Evolutionary conservation across 2,888 invertebrate genomes (phyloP), one percentile per base, ranked within the genome.

Genomic region (Caenorhabditis becei): DNA sequence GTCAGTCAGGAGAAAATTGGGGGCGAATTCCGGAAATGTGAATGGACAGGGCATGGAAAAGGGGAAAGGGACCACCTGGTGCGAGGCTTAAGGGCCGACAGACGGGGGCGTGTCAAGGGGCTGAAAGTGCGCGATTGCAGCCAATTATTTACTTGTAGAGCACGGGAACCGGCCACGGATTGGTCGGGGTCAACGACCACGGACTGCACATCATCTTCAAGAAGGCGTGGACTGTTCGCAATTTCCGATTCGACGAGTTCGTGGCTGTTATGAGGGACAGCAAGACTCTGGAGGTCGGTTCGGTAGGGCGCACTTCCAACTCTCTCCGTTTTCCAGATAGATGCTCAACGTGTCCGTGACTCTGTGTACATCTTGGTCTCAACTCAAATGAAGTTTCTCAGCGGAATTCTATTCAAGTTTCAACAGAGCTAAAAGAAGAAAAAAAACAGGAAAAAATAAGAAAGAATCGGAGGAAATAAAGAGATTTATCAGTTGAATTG

Each of bases 201-300:
- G 80, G 80, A n/a, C 24, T 80, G n/a, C 80, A 80, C 63, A 70
- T 80, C n/a, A 80, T 80, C 20, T 54, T 77, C 28, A 80, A 70
- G 47, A 70, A 75, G 28, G 35, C 65, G 24, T 75, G 80, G 80
- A 75, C 58, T 5, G 80, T 75, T 20, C 59, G 49, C n/a, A 80
- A 75, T 28, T 71, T 80, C 41, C 62, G 71, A 28, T 80, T 80
- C 63, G 80, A 75, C 23, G 80, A 80, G 28, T 80, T 80, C 32
- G 32, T 20, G 1, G 74, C 79, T 0, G n/a, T 63, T 1, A 35
- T 28, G 10, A 61, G 59, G 18, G 79, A 80, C 41, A 61, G 37
- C 11, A 80, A 74, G 47, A 80, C 79, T 18, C 49, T 80, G 0
- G 79, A 80, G 63, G 79, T 74, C 16, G 54, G 24, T 10, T 41